Base-by-base conservation (phyloP, 2,113 vertebrate species). In the Oncorhynchus kisutch region DNA sequence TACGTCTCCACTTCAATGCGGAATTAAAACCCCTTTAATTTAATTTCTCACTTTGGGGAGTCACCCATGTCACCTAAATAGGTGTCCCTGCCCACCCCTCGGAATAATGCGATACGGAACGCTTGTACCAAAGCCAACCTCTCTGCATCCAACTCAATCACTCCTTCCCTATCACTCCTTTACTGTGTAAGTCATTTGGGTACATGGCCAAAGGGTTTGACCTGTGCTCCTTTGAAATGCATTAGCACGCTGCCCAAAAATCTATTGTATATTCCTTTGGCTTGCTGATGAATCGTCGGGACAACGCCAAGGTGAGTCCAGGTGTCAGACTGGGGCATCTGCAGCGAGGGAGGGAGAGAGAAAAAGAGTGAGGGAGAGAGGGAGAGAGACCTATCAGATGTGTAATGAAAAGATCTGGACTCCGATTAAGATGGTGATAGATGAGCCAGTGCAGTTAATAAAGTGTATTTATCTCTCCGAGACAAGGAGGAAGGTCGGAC, bases 1-100 rank as follows among this genome's bases (percentile, higher is more conserved):
- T 75, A 75, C 51, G 73, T 82, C 76, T 76, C 51, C n/a, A 81
- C 78, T 84, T 84, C 81, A 86, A 73, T 78, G 34, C 29, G 16
- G 71, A 77, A 86, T 82, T 85, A 80, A 76, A 78, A 73, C 62
- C 3, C 60, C 69, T 84, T 88, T 67, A 82, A 85, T 81, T 82
- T 29, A 87, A 83, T 82, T 84, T 82, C 39, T 77, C 62, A 78
- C 72, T 83, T 83, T 83, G 66, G 70, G 70, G 69, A 89, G 69
- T 70, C 75, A 80, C 45, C 69, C 72, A 69, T 2, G 71, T 79
- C 81, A 80, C 11, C 60, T 1, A 66, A 20, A 68, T 5, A 39
- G 12, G 74, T 69, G 18, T 77, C 62, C 62, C 5, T 27, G 64
- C 16, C 67, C 70, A 69, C 57, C 51, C 54, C 27, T 67, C 45